Base-by-base conservation (phyloP, 2,888 invertebrate genomes). In the Polyommatus icarus region DNA sequence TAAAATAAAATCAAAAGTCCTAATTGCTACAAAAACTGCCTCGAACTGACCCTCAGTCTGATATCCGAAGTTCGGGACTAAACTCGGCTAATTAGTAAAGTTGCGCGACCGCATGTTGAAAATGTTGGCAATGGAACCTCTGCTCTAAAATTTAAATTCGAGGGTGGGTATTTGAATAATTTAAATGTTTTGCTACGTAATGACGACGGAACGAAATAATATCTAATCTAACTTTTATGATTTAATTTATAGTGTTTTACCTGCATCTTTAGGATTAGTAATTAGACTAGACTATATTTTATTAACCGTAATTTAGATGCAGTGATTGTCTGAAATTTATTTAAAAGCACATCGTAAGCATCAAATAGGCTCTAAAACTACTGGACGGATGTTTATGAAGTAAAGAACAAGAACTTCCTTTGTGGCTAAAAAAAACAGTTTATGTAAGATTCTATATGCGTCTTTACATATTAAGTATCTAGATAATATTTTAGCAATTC, bases 71-170 rank as follows among this genome's bases (percentile, higher is more conserved):
- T 75, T 75, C 18, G 20, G 81, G 78, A 46, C 76, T 78, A 77
- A 83, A 81, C 81, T 81, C 79, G 32, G 80, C 79, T 83, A 83
- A 82, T 83, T 83, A 83, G 79, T 61, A 77, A 81, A 83, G 79
- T 83, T 83, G 71, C 24, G 40, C 54, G 72, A 78, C 78, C 80
- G 71, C 78, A 76, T 79, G 77, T 67, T 24, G 36, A 72, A 61
- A 76, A 59, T 59, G 59, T 72, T 57, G 36, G 40, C 71, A 77
- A 54, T 72, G 57, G 57, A 72, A 71, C 24, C 32, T 77, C 54
- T 57, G 15, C 24, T 54, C 57, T 57, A 24, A 57, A 72, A 57
- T 57, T 77, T 36, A 40, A 77, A 72, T 72, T 24, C n/a, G 72
- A 77, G 72, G 57, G 32, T 59, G 20, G 36, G 20, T 50, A 57